Percentiles rank a stretch among this genome's conserved stretches.
Evolutionary conservation across 2,888 invertebrate species (phyloP).

Genomic region (Mylabris sibirica): DNA sequence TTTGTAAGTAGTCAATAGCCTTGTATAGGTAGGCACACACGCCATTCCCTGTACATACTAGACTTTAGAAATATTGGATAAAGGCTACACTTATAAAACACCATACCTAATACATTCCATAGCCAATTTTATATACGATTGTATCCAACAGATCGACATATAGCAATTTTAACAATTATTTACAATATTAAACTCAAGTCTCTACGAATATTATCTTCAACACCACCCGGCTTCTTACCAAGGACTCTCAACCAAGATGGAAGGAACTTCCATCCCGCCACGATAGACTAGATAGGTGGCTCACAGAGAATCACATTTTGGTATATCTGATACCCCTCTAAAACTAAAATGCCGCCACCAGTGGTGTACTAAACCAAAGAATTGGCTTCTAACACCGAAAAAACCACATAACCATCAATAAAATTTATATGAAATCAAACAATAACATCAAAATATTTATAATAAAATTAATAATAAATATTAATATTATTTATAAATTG

Average conservation of each 20-base stretch:
- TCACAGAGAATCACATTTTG: constrained; percentile 57
- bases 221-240: constrained; percentile 76
- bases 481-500: not conserved
- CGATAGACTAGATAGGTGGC: constrained; percentile 63
- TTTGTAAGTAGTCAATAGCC: constrained; percentile 65
- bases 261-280: constrained; percentile 73
- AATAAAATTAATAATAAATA: constrained; percentile 12
- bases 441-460: not conserved
- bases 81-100: constrained; percentile 59
- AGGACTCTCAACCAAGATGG: constrained; percentile 81
- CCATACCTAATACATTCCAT: constrained; percentile 80
- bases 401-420: constrained; percentile 2
- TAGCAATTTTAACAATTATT: constrained; percentile 46
- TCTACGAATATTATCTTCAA: constrained; percentile 58
- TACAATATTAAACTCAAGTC: constrained; percentile 41
- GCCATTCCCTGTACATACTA: constrained; percentile 68
- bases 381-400: not conserved
- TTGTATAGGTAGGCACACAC: constrained; percentile 71
- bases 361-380: constrained; percentile 55
- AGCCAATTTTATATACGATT: constrained; percentile 67
- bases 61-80: constrained; percentile 57
- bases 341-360: constrained; percentile 65
- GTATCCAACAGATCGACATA: constrained; percentile 53
- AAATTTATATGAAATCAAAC: not conserved
- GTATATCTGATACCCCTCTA: constrained; percentile 65